phyloP scores from a whole-genome alignment of 1,140 invertebrate species.

The Microplitis mediator region DNA sequence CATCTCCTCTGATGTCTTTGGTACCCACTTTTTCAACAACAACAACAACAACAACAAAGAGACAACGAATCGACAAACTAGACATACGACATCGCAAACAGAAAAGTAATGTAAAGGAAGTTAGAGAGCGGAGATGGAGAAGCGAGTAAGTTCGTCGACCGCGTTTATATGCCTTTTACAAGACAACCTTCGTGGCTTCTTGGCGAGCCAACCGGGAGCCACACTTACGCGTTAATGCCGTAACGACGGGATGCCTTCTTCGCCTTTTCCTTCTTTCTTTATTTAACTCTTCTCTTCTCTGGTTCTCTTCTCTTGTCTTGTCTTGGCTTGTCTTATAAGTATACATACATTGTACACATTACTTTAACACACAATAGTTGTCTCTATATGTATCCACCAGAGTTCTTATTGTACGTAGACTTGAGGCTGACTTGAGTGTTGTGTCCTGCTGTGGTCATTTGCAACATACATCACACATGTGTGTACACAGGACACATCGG shows the following conservation, averaged over 20 bases:
- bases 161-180: slow-evolving; percentile 32
- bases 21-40: too few species aligned
- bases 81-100: slow-evolving; percentile 8
- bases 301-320: neutral
- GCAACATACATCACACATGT: too few species aligned
- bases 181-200: slow-evolving; percentile 21
- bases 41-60: too few species aligned
- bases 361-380: neutral
- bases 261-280: slow-evolving; percentile 17
- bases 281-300: neutral
- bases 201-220: slow-evolving; percentile 18
- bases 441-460: too few species aligned
- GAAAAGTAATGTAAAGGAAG: slow-evolving; percentile 6
- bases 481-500: too few species aligned
- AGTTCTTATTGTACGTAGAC: too few species aligned
- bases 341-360: too few species aligned
- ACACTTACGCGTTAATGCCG: slow-evolving; percentile 26
- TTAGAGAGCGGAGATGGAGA: slow-evolving; percentile 8
- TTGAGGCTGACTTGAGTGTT: too few species aligned
- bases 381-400: neutral
- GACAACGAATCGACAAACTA: too few species aligned
- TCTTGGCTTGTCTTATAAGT: too few species aligned
- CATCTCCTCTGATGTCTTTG: too few species aligned
- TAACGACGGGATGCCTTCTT: slow-evolving; percentile 26
- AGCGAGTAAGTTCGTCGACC: slow-evolving; percentile 30